Percentiles rank a stretch among this genome's conserved stretches.
phyloP scores from a whole-genome alignment of 2,113 vertebrate species.

The Lanius ludovicianus region DNA sequence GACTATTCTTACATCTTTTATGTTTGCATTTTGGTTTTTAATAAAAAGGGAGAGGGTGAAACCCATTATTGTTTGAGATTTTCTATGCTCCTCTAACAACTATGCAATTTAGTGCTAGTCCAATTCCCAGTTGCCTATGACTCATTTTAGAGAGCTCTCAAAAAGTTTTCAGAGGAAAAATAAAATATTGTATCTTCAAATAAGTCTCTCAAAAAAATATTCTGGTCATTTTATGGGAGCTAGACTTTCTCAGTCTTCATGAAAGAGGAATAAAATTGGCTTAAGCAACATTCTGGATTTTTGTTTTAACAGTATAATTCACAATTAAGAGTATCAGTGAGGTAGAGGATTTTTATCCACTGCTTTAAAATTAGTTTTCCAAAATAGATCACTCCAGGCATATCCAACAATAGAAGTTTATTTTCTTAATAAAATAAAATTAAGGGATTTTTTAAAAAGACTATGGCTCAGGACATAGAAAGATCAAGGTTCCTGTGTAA shows the following conservation, averaged over 20 bases:
- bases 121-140: not conserved
- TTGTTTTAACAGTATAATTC: not conserved
- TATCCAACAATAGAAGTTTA: not conserved
- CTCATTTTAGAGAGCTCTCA: not conserved
- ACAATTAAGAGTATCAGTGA: not conserved
- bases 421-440: not conserved
- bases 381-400: not conserved
- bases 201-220: not conserved
- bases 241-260: not conserved
- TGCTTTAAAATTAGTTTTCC: not conserved
- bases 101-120: not conserved
- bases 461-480: not conserved
- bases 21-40: not conserved
- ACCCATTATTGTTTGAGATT: not conserved
- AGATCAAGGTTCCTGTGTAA: not conserved
- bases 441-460: not conserved
- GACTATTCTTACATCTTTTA: not conserved
- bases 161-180: not conserved
- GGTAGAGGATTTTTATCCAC: not conserved
- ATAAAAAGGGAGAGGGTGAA: not conserved
- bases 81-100: not conserved
- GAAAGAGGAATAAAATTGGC: not conserved
- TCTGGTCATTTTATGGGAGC: not conserved
- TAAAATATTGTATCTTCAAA: not conserved
- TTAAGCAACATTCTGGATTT: not conserved